A percentile compares a stretch with the other conserved stretches of the same genome.
phyloP scores from a whole-genome alignment of 2,113 vertebrate species.

The Salminus brasiliensis region DNA sequence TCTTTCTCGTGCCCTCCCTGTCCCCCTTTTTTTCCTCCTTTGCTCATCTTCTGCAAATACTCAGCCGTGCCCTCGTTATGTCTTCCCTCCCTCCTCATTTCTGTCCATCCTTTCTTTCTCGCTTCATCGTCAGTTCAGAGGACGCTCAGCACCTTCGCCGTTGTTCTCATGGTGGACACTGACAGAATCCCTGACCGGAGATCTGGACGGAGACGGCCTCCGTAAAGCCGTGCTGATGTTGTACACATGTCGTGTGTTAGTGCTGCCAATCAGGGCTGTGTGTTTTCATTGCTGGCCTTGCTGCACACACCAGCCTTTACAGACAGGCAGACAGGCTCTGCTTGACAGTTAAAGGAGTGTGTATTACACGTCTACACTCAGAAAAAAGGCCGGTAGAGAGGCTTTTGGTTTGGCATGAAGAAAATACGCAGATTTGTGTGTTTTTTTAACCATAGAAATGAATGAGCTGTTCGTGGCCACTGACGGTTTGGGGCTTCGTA shows the following conservation, averaged over 20 bases:
- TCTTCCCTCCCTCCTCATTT: constrained; percentile 24
- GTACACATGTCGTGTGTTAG: background rate
- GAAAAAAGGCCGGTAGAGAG: too few species aligned
- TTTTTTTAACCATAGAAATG: too few species aligned
- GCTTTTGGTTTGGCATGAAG: too few species aligned
- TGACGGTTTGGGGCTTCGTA: too few species aligned
- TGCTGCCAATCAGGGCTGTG: background rate
- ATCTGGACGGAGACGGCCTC: background rate
- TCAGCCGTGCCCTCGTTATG: constrained; percentile 44
- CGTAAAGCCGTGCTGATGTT: background rate
- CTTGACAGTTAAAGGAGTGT: background rate
- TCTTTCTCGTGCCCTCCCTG: constrained; percentile 41
- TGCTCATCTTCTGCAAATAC: constrained; percentile 31
- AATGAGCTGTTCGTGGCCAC: too few species aligned
- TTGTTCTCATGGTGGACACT: background rate
- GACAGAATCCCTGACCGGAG: background rate
- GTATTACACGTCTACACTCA: too few species aligned
- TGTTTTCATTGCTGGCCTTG: background rate
- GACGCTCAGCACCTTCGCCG: background rate
- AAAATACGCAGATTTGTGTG: too few species aligned
- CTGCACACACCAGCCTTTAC: background rate
- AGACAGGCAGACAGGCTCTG: background rate
- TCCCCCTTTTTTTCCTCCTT: constrained; percentile 35
- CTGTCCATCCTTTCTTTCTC: constrained; percentile 31
- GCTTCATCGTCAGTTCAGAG: background rate